Conservation (phyloP, 2,797 vertebrate species). For the Clamator glandarius region DNA sequence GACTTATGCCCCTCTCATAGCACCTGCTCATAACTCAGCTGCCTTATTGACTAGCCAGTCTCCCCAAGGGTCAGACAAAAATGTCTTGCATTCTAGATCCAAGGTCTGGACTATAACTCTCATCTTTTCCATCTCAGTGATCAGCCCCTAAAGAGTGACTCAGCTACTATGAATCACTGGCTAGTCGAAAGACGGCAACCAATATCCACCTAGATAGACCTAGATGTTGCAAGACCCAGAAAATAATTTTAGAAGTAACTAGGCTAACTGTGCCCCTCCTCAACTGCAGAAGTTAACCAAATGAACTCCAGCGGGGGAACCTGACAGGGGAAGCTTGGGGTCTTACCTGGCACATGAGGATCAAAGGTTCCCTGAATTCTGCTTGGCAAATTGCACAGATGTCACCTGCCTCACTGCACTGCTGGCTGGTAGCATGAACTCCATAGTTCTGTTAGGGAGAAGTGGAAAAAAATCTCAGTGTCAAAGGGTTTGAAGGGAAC, state of each 20-base stretch:
- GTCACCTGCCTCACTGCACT: constrained; percentile 94
- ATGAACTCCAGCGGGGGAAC: neutral
- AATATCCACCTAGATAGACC: neutral
- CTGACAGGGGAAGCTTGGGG: neutral
- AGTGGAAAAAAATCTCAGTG: neutral
- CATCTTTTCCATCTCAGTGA: neutral
- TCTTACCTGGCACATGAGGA: constrained; percentile 93
- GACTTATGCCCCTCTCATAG: no score
- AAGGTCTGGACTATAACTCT: neutral
- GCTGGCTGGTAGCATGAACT: constrained; percentile 91
- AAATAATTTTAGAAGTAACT: neutral
- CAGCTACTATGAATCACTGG: neutral
- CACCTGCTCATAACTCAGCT: no score
- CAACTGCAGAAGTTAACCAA: neutral
- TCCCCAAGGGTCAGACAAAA: no score
- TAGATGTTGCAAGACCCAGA: neutral
- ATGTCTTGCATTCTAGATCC: no score
- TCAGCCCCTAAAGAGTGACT: neutral
- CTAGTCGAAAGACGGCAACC: neutral
- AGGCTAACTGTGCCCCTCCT: neutral
- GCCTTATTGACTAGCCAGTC: no score
- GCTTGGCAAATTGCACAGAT: constrained; percentile 97
- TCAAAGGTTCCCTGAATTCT: constrained; percentile 93
- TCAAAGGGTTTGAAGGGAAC: neutral
- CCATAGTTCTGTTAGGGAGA: constrained; percentile 85